Evolutionary conservation across 2,888 invertebrate species (phyloP), one percentile per base, ranked within the genome.

Genomic region (Bombylius major): DNA sequence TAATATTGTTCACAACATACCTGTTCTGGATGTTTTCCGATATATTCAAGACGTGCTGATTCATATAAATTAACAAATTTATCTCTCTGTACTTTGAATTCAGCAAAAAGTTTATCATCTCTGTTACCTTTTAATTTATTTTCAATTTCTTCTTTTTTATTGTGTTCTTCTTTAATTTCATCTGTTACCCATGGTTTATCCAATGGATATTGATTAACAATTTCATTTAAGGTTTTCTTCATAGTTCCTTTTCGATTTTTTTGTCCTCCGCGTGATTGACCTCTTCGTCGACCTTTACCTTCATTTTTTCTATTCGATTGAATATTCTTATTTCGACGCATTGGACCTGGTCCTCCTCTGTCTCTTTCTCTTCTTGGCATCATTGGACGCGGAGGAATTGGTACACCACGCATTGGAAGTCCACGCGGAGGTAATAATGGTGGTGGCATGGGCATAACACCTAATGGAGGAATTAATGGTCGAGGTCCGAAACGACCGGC

Each of bases 111-210:
- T 13, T 76, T 75, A 58, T 77, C 76, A 53, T 75, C 75, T 61
- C 78, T 77, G 59, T 73, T 71, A 51, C 74, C 73, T 61, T 72
- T 73, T 6, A 74, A 64, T 33, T 69, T 68, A 61, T 76, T 75
- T 63, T 79, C 75, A 48, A 81, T 72, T 61, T 79, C 77, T 55
- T 79, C 76, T 63, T 79, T 79, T 61, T 76, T 78, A 45, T 67
- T 69, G 59, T 80, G 78, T 63, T 80, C 80, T 6, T 67, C 69
- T 62, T 77, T 78, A 50, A 82, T 77, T 33, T 75, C 75, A 13
- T 78, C 77, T 11, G 76, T 78, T 7, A 82, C 78, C 79, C 80
- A 82, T 1, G 81, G 78, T 65, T 79, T 80, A 36, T 75, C 75
- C 53, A 81, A 63, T 23, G 72, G 70, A 65, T 74, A 74, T 52